Base-by-base conservation (phyloP, 53 echinoderm and acorn worm genomes). In the Hippasteria phrygiana region DNA sequence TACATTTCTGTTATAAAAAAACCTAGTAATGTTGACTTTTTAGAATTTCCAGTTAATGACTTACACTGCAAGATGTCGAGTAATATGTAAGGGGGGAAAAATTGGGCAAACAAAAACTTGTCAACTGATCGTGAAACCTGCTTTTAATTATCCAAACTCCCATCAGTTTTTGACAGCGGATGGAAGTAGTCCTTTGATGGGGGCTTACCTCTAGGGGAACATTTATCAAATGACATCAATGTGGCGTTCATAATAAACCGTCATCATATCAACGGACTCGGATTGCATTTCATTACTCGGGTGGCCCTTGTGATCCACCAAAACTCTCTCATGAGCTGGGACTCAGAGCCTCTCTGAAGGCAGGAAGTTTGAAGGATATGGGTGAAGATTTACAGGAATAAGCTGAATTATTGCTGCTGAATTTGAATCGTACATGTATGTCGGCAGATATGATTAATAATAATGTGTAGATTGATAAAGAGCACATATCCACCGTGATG, bases 161-260 rank as follows among this genome's bases (percentile, higher is more conserved):
- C 51, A 75, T 28, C 28, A 33, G 34, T 28, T 76, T 51, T 76
- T 53, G 76, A 76, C 76, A 76, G 76, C 76, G 28, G 32, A 50
- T 76, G 33, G 27, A 76, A 76, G 50, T 50, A 7, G 26, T 32
- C 34, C 29, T 24, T 53, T 76, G 17, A 31, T 3, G 32, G 16
- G 31, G 22, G 26, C 1, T 76, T 24, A 33, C 43, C 76, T 4
- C 18, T 22, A 11, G 48, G 75, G 75, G 28, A 14, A 29, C 18
- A 24, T 31, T 26, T 29, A 75, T 75, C 50, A 75, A 31, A 50
- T 34, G 31, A 43, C 41, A 75, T 48, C 31, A 75, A 27, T 50
- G 5, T 11, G 26, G 29, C 24, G 14, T 75, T 75, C 47, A 29
- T 75, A 51, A 75, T 47, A 50, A 24, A 75, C 51, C 16, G 51